phyloP scores from a whole-genome alignment of 2,797 vertebrate genomes.

The Cottoperca gobio region DNA sequence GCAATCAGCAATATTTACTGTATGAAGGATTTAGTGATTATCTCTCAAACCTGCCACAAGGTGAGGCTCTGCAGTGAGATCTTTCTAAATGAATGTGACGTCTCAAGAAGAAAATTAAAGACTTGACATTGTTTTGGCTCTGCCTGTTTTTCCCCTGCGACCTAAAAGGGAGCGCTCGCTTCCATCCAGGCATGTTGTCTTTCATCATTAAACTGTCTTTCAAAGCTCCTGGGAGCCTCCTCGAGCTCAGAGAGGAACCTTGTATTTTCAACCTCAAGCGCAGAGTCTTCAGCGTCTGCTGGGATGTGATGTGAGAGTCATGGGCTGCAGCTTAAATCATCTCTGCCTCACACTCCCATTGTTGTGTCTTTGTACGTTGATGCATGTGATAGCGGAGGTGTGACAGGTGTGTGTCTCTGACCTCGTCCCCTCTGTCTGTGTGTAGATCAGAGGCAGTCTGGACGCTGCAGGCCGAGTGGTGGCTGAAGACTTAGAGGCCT shows the following conservation, averaged over 20 bases:
- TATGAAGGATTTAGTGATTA: constrained; percentile 46
- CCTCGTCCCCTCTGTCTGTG: no score
- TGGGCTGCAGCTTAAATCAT: constrained; percentile 49
- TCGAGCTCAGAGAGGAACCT: constrained; percentile 50
- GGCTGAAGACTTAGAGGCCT: constrained; percentile 75
- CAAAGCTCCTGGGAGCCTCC: constrained; percentile 60
- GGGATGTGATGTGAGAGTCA: constrained; percentile 59
- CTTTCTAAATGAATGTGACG: constrained; percentile 47
- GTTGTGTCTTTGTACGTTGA: constrained; percentile 45
- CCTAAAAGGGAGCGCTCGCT: constrained; percentile 57
- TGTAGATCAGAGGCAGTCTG: constrained; percentile 82
- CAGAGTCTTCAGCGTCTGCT: constrained; percentile 49
- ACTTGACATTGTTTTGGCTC: constrained; percentile 64
- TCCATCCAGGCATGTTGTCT: constrained; percentile 72
- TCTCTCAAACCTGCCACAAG: constrained; percentile 41
- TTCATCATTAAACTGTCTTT: constrained; percentile 74
- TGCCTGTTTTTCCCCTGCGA: constrained; percentile 50
- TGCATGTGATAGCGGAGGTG: constrained; percentile 49
- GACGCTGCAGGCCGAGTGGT: no score
- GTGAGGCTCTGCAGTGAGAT: constrained; percentile 33
- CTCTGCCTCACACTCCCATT: background rate
- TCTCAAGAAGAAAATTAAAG: constrained; percentile 68
- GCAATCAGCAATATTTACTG: constrained; percentile 53
- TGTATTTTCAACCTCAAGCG: constrained; percentile 65
- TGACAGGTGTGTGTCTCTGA: constrained; percentile 60